Base-by-base conservation (phyloP, 2,888 invertebrate species). In the Sisyra nigra region DNA sequence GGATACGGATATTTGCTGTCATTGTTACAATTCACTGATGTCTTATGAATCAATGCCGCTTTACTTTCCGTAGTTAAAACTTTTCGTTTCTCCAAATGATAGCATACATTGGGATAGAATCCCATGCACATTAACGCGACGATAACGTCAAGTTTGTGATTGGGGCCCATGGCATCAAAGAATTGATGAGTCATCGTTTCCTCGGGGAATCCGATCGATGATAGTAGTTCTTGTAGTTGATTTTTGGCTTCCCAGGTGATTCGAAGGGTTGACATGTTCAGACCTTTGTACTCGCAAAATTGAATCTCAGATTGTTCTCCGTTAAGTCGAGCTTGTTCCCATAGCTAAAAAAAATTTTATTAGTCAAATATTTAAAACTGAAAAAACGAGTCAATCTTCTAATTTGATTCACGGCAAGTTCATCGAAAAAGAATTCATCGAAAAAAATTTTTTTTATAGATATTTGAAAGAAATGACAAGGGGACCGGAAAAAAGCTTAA, bases 21-120 rank as follows among this genome's bases (percentile, higher is more conserved):
- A 57, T 85, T 86, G 53, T 80, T 81, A 61, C 89, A 91, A 66
- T 96, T 94, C 3, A 97, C 93, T 0, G 96, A 97, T 0, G 92
- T 89, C 63, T 96, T 97, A 66, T 96, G 93, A 47, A 98, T 84
- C 2, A 98, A 67, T 0, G 97, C 97, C 0, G 86, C 79, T 58
- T 91, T 93, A 44, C 91, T 87, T 66, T 96, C 97, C 0, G 89
- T 89, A 1, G 97, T 97, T 41, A 94, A 66, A 1, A 97, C 87
- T 67, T 93, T 93, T 45, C 97, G 72, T 59, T 96, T 97, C 47
- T 93, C 94, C 59, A 89, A 91, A 60, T 94, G 91, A 56, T 76
- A 80, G 56, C 94, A 94, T 2, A 98, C 91, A 61, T 98, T 98
- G 1, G 97, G 97, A 62, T 97, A 97, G 1, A 94, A 71, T 0